A percentile compares a stretch with the other conserved stretches of the same genome.
These are phyloP conservation scores for Labia minor DNA, from an alignment of 2,888 invertebrate species.

Conservation along the genomic window DNA sequence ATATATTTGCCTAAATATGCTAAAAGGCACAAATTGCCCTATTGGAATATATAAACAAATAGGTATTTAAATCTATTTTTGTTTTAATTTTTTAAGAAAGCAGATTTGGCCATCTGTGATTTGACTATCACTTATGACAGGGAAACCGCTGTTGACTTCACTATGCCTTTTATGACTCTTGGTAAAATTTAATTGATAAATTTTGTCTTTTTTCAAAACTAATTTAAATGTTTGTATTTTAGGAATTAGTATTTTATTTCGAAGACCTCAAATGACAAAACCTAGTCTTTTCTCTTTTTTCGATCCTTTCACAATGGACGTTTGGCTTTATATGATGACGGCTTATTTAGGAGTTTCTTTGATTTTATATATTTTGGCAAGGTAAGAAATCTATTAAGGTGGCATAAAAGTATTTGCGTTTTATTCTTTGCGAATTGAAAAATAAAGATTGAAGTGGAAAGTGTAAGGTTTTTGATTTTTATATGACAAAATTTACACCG, in stretches of 20 bases:
- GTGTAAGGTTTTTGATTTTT: no score
- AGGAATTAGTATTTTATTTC: constrained; percentile 46
- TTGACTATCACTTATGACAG: constrained; percentile 47
- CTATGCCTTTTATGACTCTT: constrained; percentile 49
- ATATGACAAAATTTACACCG: constrained; percentile 7
- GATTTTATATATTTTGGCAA: constrained; percentile 42
- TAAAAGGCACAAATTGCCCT: no score
- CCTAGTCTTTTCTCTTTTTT: constrained; percentile 49
- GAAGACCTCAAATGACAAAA: constrained; percentile 42
- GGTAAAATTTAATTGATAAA: no score
- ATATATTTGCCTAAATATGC: no score
- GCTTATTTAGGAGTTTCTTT: constrained; percentile 45
- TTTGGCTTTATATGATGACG: constrained; percentile 45
- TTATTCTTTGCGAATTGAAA: no score
- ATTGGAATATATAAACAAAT: no score
- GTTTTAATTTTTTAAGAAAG: constrained; percentile 29
- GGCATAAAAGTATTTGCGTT: no score
- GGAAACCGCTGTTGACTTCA: constrained; percentile 47
- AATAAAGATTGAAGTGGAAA: no score
- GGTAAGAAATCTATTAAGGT: no score
- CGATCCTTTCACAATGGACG: constrained; percentile 42
- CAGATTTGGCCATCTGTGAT: constrained; percentile 47
- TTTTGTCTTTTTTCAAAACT: no score
- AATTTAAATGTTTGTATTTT: no score
- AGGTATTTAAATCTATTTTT: no score